phyloP scores from a whole-genome alignment of 2,888 invertebrate genomes.

The Drosophila merina region DNA sequence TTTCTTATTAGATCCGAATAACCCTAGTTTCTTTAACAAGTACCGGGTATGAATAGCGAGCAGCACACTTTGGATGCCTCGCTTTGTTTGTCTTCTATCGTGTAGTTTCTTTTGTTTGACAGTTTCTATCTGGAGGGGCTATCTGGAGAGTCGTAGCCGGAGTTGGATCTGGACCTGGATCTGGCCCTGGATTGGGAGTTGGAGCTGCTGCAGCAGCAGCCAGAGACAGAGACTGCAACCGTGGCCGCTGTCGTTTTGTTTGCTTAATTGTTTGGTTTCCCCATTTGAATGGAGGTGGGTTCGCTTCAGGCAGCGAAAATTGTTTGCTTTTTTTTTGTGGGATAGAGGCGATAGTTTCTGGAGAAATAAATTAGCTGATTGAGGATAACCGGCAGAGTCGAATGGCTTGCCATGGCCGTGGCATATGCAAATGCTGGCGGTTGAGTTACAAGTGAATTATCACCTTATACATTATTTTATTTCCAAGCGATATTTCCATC shows the following conservation, averaged over 20 bases:
- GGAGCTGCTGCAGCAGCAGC: constrained; percentile 6
- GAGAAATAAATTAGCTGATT: constrained; percentile 51
- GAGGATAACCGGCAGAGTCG: constrained; percentile 29
- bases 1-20: too few species aligned
- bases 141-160: constrained; percentile 30
- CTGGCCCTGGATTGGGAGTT: constrained; percentile 14
- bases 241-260: constrained; percentile 55
- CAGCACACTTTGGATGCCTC: constrained; percentile 68
- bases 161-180: constrained; percentile 18
- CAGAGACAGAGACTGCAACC: constrained; percentile 26
- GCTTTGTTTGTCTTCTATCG: constrained; percentile 56
- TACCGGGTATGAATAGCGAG: constrained; percentile 38
- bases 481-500: constrained; percentile 30
- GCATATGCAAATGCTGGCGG: constrained; percentile 36
- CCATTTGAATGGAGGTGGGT: constrained; percentile 30
- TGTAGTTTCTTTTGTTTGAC: constrained; percentile 74
- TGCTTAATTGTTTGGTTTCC: constrained; percentile 59
- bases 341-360: constrained; percentile 44
- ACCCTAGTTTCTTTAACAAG: not conserved
- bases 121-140: constrained; percentile 63
- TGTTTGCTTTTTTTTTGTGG: constrained; percentile 9
- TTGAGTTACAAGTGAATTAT: constrained; percentile 41
- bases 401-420: constrained; percentile 29
- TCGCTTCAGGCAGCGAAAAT: constrained; percentile 37
- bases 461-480: constrained; percentile 33